phyloP scores from a whole-genome alignment of 2,797 vertebrate genomes.

The Semotilus atromaculatus region DNA sequence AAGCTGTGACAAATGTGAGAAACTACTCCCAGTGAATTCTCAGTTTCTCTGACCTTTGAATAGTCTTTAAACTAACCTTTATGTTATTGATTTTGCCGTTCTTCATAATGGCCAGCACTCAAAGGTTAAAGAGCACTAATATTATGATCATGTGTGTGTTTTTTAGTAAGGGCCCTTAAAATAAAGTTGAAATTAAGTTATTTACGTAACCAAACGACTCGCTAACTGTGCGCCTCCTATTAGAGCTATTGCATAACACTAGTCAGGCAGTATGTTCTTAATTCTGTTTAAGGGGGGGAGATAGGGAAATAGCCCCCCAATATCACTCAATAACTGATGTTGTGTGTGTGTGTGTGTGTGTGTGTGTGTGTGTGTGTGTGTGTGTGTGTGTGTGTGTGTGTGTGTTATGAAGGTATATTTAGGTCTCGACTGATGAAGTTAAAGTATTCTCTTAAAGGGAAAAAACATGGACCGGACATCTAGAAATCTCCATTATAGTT shows the following conservation, averaged over 20 bases:
- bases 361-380: no score
- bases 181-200: not conserved
- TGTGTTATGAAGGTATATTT: no score
- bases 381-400: no score
- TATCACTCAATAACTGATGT: no score
- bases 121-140: slow-evolving; percentile 62
- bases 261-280: not conserved
- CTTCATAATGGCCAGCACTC: slow-evolving; percentile 9
- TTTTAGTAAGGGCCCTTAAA: not conserved
- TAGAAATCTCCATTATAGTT: slow-evolving; percentile 62
- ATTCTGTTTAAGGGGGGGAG: no score
- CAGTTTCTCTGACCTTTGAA: slow-evolving; percentile 15
- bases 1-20: slow-evolving; percentile 25
- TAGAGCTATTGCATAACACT: not conserved
- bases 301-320: no score
- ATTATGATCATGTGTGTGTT: slow-evolving; percentile 66
- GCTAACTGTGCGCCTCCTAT: not conserved
- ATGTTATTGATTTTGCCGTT: slow-evolving; percentile 23
- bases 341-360: no score
- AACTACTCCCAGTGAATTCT: not conserved
- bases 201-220: not conserved
- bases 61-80: slow-evolving; percentile 36
- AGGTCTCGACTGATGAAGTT: no score
- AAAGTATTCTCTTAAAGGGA: slow-evolving; percentile 68
- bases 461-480: not conserved